Percentiles rank a stretch among this genome's conserved stretches.
These are phyloP conservation scores for Myotis vivesi DNA, from an alignment of 2,797 vertebrate genomes.

Conservation along the genomic window DNA sequence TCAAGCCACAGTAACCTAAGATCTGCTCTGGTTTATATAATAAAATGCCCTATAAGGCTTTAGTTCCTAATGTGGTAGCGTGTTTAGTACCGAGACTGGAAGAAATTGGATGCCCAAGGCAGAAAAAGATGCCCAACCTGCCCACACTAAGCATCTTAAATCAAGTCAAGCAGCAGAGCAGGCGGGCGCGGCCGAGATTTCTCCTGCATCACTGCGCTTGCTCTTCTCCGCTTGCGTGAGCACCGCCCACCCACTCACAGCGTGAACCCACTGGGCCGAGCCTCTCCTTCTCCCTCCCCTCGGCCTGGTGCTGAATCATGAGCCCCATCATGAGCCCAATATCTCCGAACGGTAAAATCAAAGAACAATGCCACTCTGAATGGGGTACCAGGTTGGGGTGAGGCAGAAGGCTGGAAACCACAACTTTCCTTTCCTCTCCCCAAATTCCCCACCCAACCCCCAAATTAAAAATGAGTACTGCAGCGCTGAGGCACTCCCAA, in stretches of 20 bases:
- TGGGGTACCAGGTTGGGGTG: background rate
- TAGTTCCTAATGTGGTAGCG: background rate
- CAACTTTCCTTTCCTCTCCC: conserved; percentile 19
- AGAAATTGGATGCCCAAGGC: background rate
- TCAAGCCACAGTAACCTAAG: background rate
- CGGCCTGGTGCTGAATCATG: conserved; percentile 75
- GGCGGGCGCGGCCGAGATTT: conserved; percentile 49
- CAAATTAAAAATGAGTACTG: background rate
- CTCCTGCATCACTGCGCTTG: conserved; percentile 48
- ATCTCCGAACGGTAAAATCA: conserved; percentile 60
- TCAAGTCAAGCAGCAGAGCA: background rate
- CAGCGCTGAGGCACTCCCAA: background rate
- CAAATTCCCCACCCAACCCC: background rate
- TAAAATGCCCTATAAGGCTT: background rate
- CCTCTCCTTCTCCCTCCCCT: conserved; percentile 54
- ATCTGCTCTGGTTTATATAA: background rate
- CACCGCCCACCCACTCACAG: conserved; percentile 57
- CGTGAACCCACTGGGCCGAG: conserved; percentile 34
- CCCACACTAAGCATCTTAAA: background rate
- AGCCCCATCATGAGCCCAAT: conserved; percentile 70
- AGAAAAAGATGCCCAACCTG: background rate
- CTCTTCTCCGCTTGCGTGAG: conserved; percentile 53
- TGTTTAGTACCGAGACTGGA: background rate
- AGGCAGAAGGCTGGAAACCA: conserved; percentile 32
- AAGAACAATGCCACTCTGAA: conserved; percentile 69